Conservation (phyloP, 2,797 vertebrate species). For the Podarcis lilfordi region DNA sequence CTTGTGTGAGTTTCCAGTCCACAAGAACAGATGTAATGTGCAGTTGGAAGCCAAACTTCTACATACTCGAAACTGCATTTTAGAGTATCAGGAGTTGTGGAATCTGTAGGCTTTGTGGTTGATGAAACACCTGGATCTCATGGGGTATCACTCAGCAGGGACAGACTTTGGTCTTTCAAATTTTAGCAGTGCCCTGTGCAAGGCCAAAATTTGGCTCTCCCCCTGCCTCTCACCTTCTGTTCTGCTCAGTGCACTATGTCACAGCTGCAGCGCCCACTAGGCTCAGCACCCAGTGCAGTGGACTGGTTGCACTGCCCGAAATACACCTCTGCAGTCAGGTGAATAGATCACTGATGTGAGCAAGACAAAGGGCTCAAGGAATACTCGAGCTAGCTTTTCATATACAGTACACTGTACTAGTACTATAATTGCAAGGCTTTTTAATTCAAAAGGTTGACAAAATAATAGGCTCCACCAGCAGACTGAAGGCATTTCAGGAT, state of each 20-base stretch:
- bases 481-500: slow-evolving; percentile 59
- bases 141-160: too few relatives aligned
- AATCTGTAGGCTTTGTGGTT: neutral
- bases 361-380: neutral
- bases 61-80: neutral
- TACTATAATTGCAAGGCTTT: neutral
- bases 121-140: neutral
- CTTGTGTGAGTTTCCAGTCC: neutral
- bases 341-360: neutral
- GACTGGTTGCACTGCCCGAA: too few relatives aligned
- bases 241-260: too few relatives aligned
- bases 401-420: neutral
- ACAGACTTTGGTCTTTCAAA: too few relatives aligned
- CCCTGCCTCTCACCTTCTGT: too few relatives aligned
- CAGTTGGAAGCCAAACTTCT: neutral
- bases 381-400: neutral
- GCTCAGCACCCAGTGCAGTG: too few relatives aligned
- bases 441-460: slow-evolving; percentile 47
- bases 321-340: neutral
- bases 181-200: too few relatives aligned
- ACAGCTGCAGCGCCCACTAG: too few relatives aligned
- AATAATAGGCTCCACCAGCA: slow-evolving; percentile 51
- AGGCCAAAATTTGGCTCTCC: too few relatives aligned
- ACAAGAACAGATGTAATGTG: neutral
- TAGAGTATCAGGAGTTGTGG: neutral